Conservation (phyloP, 2,797 vertebrate species). For the Argentina silus region DNA sequence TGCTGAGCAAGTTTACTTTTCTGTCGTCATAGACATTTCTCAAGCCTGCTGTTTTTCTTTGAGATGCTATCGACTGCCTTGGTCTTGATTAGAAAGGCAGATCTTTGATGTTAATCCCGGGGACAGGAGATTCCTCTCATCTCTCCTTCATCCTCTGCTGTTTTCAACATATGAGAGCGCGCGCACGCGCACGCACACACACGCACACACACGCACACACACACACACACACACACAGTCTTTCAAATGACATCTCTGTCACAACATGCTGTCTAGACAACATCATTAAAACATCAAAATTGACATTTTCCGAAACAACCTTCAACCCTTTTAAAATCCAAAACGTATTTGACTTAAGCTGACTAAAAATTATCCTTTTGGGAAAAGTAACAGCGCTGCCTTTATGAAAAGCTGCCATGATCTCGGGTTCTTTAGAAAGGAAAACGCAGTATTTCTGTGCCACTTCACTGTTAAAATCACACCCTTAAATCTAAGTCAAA, state of each 20-base stretch:
- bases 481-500: not conserved
- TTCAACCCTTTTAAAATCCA: too few species aligned
- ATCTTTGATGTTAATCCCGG: conserved; percentile 63
- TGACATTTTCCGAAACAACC: too few species aligned
- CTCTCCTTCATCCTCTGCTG: too few species aligned
- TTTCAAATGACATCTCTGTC: too few species aligned
- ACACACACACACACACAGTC: too few species aligned
- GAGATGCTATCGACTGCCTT: conserved; percentile 60
- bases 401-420: not conserved
- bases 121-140: not conserved
- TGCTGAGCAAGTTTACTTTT: conserved; percentile 26
- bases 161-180: too few species aligned
- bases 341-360: too few species aligned
- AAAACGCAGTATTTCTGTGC: not conserved
- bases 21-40: conserved; percentile 35
- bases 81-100: conserved; percentile 39
- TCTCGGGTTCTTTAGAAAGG: not conserved
- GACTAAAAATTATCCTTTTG: not conserved
- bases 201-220: too few species aligned
- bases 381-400: not conserved
- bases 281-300: too few species aligned
- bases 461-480: not conserved
- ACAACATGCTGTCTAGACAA: too few species aligned
- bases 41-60: conserved; percentile 46
- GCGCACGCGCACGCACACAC: too few species aligned